These are phyloP conservation scores for Chydorus sphaericus DNA, from an alignment of 2,888 invertebrate species.

Conservation along the genomic window DNA sequence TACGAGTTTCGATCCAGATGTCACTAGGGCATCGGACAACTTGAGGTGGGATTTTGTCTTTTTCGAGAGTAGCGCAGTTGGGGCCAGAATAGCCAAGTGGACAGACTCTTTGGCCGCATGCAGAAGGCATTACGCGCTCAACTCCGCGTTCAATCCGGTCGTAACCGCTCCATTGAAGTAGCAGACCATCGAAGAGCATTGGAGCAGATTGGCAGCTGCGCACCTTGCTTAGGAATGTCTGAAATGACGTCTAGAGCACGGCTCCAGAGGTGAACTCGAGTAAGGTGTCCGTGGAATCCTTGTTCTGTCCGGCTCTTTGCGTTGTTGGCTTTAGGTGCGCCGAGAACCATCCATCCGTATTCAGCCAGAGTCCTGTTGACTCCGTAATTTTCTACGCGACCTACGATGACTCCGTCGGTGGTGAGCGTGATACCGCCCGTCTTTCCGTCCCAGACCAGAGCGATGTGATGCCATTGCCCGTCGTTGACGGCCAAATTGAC, in stretches of 20 bases:
- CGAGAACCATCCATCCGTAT: constrained; percentile 81
- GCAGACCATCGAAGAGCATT: constrained; percentile 67
- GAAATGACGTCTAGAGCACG: constrained; percentile 78
- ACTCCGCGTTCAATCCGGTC: constrained; percentile 77
- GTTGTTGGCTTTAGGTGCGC: constrained; percentile 63
- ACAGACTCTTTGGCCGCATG: constrained; percentile 78
- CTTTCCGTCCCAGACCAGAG: constrained; percentile 83
- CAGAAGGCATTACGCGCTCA: constrained; percentile 77
- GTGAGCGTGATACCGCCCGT: constrained; percentile 75
- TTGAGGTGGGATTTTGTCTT: constrained; percentile 69
- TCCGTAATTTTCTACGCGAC: constrained; percentile 77
- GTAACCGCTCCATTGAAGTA: constrained; percentile 86
- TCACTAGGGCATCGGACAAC: constrained; percentile 86
- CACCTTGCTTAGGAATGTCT: constrained; percentile 85
- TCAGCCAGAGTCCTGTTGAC: constrained; percentile 63
- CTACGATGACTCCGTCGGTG: constrained; percentile 90
- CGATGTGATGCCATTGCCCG: constrained; percentile 92
- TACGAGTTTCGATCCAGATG: constrained; percentile 83
- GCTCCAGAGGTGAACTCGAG: constrained; percentile 88
- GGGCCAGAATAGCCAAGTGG: constrained; percentile 71
- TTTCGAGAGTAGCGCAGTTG: constrained; percentile 68
- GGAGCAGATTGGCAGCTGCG: constrained; percentile 84
- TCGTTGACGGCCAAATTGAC: constrained; percentile 88
- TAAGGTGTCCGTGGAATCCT: constrained; percentile 90
- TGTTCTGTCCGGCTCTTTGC: constrained; percentile 69